phyloP scores from a whole-genome alignment of 1,140 invertebrate species.

The Drosophila varians region DNA sequence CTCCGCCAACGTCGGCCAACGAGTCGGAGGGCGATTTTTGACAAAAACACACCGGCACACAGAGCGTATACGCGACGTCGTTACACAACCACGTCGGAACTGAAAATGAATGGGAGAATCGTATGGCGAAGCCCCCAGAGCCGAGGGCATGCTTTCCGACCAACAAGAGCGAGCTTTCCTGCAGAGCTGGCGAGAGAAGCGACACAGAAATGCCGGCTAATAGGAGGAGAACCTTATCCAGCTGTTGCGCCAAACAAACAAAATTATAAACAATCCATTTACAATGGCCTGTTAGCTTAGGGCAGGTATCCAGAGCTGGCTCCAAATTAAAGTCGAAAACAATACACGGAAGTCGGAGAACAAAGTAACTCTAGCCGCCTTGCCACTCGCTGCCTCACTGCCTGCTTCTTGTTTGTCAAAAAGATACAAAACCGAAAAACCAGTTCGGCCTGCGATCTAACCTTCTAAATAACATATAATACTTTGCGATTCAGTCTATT shows the following conservation, averaged over 20 bases:
- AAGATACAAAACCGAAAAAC: constrained; percentile 28
- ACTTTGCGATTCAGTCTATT: constrained; percentile 63
- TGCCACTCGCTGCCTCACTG: too few relatives aligned
- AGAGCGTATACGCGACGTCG: constrained; percentile 56
- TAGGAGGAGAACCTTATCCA: constrained; percentile 7
- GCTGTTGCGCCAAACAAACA: constrained; percentile 54
- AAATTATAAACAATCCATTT: constrained; percentile 60
- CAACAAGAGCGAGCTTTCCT: constrained; percentile 35
- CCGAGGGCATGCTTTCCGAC: neutral
- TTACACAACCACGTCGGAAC: constrained; percentile 82
- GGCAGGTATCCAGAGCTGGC: neutral
- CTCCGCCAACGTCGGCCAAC: constrained; percentile 5
- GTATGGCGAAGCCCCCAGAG: neutral
- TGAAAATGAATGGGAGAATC: constrained; percentile 46
- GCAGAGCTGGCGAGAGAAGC: constrained; percentile 3
- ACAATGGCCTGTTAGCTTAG: constrained; percentile 20
- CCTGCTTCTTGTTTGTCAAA: constrained; percentile 21
- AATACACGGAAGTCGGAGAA: constrained; percentile 61
- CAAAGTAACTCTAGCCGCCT: constrained; percentile 15
- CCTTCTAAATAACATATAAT: constrained; percentile 71
- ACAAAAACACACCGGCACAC: constrained; percentile 39
- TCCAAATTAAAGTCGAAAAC: constrained; percentile 59
- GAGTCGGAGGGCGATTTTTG: constrained; percentile 13
- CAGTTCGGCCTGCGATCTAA: constrained; percentile 58
- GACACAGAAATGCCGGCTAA: constrained; percentile 52